These are phyloP conservation scores for Sapajus apella DNA, from an alignment of 2,113 vertebrate species.

Conservation along the genomic window DNA sequence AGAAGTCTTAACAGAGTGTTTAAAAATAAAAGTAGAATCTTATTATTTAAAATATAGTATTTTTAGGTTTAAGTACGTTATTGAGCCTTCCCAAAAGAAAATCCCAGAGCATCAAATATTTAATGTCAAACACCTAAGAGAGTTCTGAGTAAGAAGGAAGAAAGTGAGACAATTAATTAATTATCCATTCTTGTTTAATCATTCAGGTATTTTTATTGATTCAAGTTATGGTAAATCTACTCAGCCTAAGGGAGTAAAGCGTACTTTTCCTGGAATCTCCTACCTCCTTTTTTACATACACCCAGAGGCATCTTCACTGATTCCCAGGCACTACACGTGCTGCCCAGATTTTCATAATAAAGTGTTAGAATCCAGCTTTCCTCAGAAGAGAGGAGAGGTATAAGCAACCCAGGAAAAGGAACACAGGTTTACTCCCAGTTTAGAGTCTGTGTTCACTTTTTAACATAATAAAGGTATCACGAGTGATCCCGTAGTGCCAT, in stretches of 20 bases:
- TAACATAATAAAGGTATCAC: not conserved
- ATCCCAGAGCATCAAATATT: constrained; percentile 70
- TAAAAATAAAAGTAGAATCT: constrained; percentile 43
- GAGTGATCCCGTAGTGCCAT: not conserved
- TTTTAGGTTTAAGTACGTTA: constrained; percentile 21
- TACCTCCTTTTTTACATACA: not conserved
- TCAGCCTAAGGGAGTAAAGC: not conserved
- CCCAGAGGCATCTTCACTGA: not conserved
- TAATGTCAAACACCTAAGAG: constrained; percentile 38
- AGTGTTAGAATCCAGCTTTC: not conserved
- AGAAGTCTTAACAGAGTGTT: constrained; percentile 9
- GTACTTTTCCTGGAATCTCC: constrained; percentile 53
- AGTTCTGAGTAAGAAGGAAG: constrained; percentile 44
- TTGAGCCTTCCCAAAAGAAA: not conserved
- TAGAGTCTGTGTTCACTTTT: not conserved
- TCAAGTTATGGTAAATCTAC: constrained; percentile 65
- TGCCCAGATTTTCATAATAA: not conserved
- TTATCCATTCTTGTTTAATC: constrained; percentile 71
- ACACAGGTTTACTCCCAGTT: not conserved
- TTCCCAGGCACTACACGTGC: not conserved
- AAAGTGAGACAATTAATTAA: constrained; percentile 69
- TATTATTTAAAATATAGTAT: constrained; percentile 47
- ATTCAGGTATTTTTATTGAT: constrained; percentile 68
- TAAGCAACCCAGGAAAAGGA: not conserved
- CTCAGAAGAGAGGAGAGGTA: not conserved